Evolutionary conservation across 53 echinoderm and acorn worm species (phyloP).

Genomic region (Antedon mediterranea): DNA sequence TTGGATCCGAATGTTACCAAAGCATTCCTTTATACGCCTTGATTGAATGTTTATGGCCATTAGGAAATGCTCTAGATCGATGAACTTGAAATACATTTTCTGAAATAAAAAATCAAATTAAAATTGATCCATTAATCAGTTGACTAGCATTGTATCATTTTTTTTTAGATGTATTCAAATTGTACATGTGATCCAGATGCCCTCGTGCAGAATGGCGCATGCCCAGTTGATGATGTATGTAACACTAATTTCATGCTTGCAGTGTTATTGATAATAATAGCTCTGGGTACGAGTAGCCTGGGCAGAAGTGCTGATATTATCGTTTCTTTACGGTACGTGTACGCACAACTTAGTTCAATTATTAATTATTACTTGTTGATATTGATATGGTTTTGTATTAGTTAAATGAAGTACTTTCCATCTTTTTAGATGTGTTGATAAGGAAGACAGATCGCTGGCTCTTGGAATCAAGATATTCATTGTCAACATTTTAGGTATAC

Average conservation of each 20-base stretch:
- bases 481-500: not conserved
- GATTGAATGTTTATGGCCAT: no score
- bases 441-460: not conserved
- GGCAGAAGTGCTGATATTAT: not conserved
- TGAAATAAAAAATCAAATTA: no score
- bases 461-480: not conserved
- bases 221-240: not conserved
- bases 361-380: no score
- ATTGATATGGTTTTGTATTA: no score
- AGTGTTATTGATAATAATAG: not conserved
- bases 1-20: no score
- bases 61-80: no score
- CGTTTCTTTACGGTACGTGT: not conserved
- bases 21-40: no score
- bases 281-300: not conserved
- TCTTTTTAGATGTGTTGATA: not conserved
- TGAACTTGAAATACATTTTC: no score
- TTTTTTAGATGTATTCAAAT: not conserved
- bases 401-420: not conserved
- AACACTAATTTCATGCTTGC: not conserved
- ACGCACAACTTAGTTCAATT: no score
- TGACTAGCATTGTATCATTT: not conserved
- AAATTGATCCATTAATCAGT: no score
- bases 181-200: not conserved
- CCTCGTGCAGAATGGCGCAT: not conserved